Percentiles rank a stretch among this genome's conserved stretches.
Conservation (phyloP, 2,113 vertebrate species). For the Centrocercus urophasianus region DNA sequence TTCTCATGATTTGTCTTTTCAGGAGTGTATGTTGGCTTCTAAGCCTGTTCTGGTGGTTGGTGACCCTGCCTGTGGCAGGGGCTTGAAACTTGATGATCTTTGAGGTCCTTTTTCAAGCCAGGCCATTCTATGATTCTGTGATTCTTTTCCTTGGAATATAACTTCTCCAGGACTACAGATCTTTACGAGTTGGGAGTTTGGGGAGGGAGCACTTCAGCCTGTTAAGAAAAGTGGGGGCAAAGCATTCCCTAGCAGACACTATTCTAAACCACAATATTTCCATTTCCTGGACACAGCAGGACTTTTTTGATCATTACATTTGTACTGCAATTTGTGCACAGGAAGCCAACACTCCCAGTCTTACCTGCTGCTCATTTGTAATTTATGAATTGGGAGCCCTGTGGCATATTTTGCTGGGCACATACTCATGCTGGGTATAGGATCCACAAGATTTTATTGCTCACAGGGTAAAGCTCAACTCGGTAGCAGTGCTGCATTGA, state of each 20-base stretch:
- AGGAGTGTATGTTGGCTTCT: background rate
- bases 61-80: too few relatives aligned
- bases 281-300: background rate
- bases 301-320: background rate
- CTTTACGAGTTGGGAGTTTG: background rate
- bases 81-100: too few relatives aligned
- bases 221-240: fast-evolving
- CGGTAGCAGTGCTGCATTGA: fast-evolving
- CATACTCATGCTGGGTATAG: fast-evolving
- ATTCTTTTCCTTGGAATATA: background rate
- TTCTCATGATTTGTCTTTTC: background rate
- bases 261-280: background rate
- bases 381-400: fast-evolving
- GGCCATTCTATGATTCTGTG: too few relatives aligned
- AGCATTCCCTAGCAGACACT: fast-evolving
- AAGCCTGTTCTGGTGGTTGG: background rate
- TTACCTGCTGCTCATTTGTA: background rate
- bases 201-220: background rate
- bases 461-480: background rate
- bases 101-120: too few relatives aligned
- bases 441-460: background rate
- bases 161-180: background rate
- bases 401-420: background rate
- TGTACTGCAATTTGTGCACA: background rate
- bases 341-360: background rate